phyloP scores from a whole-genome alignment of 2,888 invertebrate genomes.

The Leptopilina drosophilae region DNA sequence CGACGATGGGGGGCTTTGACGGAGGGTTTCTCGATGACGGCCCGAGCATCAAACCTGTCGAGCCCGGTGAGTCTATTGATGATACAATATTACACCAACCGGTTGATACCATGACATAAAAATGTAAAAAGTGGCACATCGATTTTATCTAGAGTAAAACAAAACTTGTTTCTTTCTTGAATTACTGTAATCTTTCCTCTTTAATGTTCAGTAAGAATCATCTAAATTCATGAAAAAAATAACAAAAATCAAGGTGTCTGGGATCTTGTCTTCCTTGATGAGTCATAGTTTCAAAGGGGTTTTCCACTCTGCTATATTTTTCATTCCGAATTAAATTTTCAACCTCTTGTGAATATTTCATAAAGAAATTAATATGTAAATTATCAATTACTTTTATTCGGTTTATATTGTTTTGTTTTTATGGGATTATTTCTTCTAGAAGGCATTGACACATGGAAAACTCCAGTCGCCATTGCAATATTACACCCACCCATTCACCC shows the following conservation, averaged over 20 bases:
- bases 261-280: no score
- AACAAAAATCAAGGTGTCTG: no score
- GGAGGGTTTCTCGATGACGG: slow-evolving; percentile 69
- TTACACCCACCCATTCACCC: neutral
- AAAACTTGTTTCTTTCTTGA: neutral
- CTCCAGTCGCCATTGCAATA: slow-evolving; percentile 34
- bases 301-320: no score
- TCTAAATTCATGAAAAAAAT: neutral
- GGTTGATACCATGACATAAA: slow-evolving; percentile 42
- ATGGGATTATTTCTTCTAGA: slow-evolving; percentile 11
- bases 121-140: slow-evolving; percentile 21
- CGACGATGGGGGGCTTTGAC: slow-evolving; percentile 70
- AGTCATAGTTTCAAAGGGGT: no score
- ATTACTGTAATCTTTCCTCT: neutral
- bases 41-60: slow-evolving; percentile 73
- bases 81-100: slow-evolving; percentile 22
- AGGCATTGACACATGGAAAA: slow-evolving; percentile 36
- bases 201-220: neutral
- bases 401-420: neutral
- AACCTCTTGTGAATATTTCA: no score
- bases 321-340: no score
- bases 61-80: slow-evolving; percentile 69
- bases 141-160: neutral
- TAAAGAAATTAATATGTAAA: neutral
- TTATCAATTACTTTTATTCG: neutral